Evolutionary conservation across 2,797 vertebrate species (phyloP).

Genomic region (Notamacropus eugenii): DNA sequence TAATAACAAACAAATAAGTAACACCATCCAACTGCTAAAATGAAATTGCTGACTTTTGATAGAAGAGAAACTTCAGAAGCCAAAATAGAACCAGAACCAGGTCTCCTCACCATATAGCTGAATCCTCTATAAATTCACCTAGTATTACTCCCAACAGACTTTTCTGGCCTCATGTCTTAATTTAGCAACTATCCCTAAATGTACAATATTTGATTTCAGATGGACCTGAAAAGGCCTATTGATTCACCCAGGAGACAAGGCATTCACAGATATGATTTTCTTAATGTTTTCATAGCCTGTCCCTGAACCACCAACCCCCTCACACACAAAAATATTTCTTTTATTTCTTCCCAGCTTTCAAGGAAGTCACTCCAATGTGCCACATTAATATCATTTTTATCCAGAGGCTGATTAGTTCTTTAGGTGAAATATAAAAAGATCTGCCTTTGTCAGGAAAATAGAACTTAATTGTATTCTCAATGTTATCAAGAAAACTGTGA

Average conservation of each 20-base stretch:
- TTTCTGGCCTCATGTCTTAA: neutral
- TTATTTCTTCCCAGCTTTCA: constrained; percentile 16
- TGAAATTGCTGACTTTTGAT: neutral
- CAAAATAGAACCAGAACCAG: neutral
- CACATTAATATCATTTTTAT: neutral
- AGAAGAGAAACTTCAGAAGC: neutral
- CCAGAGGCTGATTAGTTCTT: constrained; percentile 4
- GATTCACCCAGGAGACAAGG: neutral
- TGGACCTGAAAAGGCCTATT: neutral
- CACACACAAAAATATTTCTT: neutral
- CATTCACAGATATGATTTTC: neutral
- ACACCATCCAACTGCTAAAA: neutral
- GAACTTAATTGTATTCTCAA: neutral
- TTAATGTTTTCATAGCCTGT: neutral
- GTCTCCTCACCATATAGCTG: neutral
- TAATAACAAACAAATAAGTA: constrained; percentile 56
- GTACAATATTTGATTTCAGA: neutral
- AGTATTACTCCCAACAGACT: neutral
- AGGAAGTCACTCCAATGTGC: constrained; percentile 1
- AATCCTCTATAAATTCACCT: neutral
- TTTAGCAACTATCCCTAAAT: neutral
- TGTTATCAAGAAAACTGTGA: neutral
- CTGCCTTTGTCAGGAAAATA: neutral
- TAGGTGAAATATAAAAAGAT: neutral
- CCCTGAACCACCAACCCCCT: rapidly evolving